Evolutionary conservation across 2,888 invertebrate species (phyloP).

Genomic region (Panopea generosa): DNA sequence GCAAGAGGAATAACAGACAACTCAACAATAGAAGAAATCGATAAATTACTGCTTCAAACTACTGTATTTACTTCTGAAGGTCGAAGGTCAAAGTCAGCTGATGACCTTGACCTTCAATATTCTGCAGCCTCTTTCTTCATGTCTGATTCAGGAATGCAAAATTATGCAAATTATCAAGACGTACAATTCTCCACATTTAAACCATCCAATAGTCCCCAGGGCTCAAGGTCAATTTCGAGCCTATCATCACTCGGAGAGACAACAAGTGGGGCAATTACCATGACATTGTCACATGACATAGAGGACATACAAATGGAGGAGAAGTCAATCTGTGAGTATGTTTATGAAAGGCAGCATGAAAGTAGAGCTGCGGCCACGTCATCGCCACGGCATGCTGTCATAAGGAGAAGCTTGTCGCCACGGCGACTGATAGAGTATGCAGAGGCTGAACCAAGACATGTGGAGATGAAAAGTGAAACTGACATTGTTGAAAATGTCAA

Average conservation of each 20-base stretch:
- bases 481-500: slow-evolving; percentile 21
- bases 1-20: slow-evolving; percentile 32
- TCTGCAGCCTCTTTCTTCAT: slow-evolving; percentile 71
- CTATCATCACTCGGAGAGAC: slow-evolving; percentile 18
- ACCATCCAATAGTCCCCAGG: slow-evolving; percentile 58
- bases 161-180: slow-evolving; percentile 48
- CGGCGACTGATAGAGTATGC: slow-evolving; percentile 54
- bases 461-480: slow-evolving; percentile 38
- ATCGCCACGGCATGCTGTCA: slow-evolving; percentile 48
- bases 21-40: slow-evolving; percentile 48
- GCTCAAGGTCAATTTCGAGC: slow-evolving; percentile 32
- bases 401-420: slow-evolving; percentile 56
- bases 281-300: slow-evolving; percentile 57
- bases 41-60: slow-evolving; percentile 49
- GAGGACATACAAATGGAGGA: slow-evolving; percentile 63
- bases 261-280: slow-evolving; percentile 44
- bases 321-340: slow-evolving; percentile 48
- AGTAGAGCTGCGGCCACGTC: slow-evolving; percentile 10
- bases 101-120: slow-evolving; percentile 49
- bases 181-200: slow-evolving; percentile 72
- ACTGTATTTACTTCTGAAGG: slow-evolving; percentile 31
- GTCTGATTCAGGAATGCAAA: slow-evolving; percentile 25
- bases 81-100: slow-evolving; percentile 6
- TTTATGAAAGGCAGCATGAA: slow-evolving; percentile 26
- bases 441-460: slow-evolving; percentile 37